These are phyloP conservation scores for Protomyctophum bolini DNA, from an alignment of 2,113 vertebrate species.

Conservation along the genomic window DNA sequence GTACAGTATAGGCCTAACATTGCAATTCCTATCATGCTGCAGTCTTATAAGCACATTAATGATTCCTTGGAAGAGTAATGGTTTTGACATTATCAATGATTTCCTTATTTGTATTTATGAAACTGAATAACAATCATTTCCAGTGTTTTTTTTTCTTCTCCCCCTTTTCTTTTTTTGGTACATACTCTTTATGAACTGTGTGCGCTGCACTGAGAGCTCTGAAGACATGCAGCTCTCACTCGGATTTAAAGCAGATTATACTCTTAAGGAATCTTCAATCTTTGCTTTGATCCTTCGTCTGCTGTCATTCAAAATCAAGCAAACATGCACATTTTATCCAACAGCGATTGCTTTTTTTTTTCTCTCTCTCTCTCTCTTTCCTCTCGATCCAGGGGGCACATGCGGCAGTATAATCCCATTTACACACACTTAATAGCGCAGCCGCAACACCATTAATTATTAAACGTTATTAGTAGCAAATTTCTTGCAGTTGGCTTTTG, in stretches of 20 bases:
- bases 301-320: constrained; percentile 31
- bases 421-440: constrained; percentile 36
- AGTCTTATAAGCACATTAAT: constrained; percentile 47
- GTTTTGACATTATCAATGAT: constrained; percentile 49
- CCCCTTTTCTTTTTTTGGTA: constrained; percentile 26
- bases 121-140: constrained; percentile 55
- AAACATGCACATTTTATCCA: constrained; percentile 11
- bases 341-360: constrained; percentile 35
- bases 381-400: constrained; percentile 20
- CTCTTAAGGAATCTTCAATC: background rate
- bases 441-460: constrained; percentile 38
- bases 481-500: constrained; percentile 29
- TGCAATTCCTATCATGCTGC: constrained; percentile 52
- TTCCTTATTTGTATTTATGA: constrained; percentile 64
- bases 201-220: constrained; percentile 34
- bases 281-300: constrained; percentile 2
- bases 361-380: constrained; percentile 24
- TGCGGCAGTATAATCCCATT: constrained; percentile 25
- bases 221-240: constrained; percentile 33
- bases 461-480: constrained; percentile 39
- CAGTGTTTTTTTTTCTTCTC: constrained; percentile 51
- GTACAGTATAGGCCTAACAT: constrained; percentile 15
- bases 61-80: constrained; percentile 54
- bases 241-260: constrained; percentile 8
- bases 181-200: constrained; percentile 35